Conservation (phyloP, 2,113 vertebrate species). For the Dasyornis broadbenti region DNA sequence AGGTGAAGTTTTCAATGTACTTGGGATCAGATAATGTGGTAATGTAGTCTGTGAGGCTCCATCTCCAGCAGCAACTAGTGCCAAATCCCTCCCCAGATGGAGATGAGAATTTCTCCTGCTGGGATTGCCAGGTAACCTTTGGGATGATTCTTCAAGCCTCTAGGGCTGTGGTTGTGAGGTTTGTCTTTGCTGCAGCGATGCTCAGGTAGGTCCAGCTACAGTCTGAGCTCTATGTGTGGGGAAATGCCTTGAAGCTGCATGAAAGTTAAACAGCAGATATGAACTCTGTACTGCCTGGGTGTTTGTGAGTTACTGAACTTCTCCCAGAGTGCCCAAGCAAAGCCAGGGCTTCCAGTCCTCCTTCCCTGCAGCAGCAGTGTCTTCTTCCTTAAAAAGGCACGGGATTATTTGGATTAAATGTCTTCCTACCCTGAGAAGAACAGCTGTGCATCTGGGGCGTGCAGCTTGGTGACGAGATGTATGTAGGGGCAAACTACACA, state of each 20-base stretch:
- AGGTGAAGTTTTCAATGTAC: neutral
- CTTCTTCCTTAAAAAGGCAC: neutral
- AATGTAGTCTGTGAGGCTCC: neutral
- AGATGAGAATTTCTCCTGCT: neutral
- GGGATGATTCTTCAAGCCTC: neutral
- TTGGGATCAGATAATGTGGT: neutral
- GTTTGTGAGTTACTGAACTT: neutral
- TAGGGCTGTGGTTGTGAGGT: neutral
- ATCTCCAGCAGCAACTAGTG: neutral
- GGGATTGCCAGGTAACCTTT: neutral
- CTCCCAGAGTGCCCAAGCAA: neutral
- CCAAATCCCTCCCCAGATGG: neutral
- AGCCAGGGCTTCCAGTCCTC: neutral
- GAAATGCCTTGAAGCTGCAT: neutral
- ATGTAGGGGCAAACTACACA: neutral
- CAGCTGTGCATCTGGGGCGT: neutral
- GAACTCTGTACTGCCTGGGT: neutral
- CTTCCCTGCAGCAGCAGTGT: neutral
- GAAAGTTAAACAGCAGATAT: neutral
- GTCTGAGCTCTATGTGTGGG: fast-evolving
- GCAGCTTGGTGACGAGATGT: neutral
- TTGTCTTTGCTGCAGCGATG: fast-evolving
- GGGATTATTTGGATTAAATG: neutral
- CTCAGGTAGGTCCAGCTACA: neutral
- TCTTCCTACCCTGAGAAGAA: neutral